phyloP scores from a whole-genome alignment of 2,113 vertebrate species.

The Tachysurus vachellii region DNA sequence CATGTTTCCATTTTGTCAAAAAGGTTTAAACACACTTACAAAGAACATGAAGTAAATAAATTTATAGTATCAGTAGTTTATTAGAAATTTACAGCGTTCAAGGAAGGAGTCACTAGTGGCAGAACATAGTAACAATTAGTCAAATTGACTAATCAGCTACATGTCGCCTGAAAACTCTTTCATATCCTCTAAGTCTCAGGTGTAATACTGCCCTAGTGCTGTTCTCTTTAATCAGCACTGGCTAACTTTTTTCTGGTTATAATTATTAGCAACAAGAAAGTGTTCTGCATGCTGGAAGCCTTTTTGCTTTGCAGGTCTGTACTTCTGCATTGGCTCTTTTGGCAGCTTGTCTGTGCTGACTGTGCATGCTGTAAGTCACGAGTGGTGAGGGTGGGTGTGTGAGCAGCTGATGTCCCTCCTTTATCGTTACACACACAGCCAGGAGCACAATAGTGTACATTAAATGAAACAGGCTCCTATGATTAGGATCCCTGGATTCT shows the following conservation, averaged over 20 bases:
- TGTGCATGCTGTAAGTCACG: constrained; percentile 17
- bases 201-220: background rate
- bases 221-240: constrained; percentile 1
- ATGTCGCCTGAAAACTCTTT: background rate
- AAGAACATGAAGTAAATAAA: background rate
- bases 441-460: background rate
- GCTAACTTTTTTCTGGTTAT: background rate
- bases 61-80: background rate
- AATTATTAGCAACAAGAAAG: background rate
- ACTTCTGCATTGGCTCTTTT: constrained; percentile 5
- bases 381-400: constrained; percentile 11
- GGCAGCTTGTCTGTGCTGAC: constrained; percentile 22
- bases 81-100: background rate
- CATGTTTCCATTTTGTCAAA: background rate
- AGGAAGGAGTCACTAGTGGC: background rate
- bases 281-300: background rate
- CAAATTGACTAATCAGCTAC: background rate
- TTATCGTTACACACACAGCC: constrained; percentile 24
- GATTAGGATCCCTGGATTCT: background rate
- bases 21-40: background rate
- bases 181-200: background rate
- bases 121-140: background rate
- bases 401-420: constrained; percentile 26
- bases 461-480: background rate
- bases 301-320: background rate